Conservation (phyloP, 1,140 invertebrate genomes). For the Drosophila micromelanica region DNA sequence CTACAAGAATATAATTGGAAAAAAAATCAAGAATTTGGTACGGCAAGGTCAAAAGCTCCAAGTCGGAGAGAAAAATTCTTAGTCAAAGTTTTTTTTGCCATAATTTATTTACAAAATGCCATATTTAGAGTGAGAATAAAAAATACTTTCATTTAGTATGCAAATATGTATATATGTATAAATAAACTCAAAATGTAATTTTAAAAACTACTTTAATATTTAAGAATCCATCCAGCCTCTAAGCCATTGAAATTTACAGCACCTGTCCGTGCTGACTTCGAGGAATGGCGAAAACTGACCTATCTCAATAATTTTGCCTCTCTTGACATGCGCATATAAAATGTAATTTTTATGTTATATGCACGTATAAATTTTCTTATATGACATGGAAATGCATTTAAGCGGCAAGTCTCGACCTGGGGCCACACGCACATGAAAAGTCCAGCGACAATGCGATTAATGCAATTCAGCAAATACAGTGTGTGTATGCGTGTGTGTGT, state of each 20-base stretch:
- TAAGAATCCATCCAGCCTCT: neutral
- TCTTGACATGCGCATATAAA: slow-evolving; percentile 8
- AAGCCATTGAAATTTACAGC: neutral
- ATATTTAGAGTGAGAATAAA: no score
- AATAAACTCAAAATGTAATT: no score
- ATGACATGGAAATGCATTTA: slow-evolving; percentile 39
- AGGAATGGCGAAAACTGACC: slow-evolving; percentile 13
- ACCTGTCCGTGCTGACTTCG: neutral
- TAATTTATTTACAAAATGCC: no score
- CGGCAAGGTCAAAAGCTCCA: no score
- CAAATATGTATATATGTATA: no score
- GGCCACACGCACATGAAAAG: slow-evolving; percentile 38
- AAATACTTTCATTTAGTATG: no score
- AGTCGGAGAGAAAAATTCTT: no score
- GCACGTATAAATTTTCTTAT: slow-evolving; percentile 4
- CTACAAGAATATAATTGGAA: no score
- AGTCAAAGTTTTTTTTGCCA: no score
- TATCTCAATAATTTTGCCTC: slow-evolving; percentile 16
- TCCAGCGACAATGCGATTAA: slow-evolving; percentile 47
- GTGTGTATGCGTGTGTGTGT: slow-evolving; percentile 11
- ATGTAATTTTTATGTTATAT: slow-evolving; percentile 16
- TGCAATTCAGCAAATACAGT: slow-evolving; percentile 47
- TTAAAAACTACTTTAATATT: no score
- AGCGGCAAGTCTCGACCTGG: slow-evolving; percentile 6
- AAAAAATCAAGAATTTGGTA: no score